Base-by-base conservation (phyloP, 2,888 invertebrate species). In the Tipula lateralis region DNA sequence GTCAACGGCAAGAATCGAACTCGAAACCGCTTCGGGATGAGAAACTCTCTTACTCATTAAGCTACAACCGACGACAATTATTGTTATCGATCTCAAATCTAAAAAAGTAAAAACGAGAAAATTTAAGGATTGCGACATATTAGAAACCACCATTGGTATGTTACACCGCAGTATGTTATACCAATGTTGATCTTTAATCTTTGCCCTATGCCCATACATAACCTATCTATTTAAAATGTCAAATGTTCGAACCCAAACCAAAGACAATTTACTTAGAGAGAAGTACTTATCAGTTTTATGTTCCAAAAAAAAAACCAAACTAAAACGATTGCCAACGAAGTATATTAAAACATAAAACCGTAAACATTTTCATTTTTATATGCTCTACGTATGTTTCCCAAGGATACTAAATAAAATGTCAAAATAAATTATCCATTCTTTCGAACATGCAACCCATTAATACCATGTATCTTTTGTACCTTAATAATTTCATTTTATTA, bases 331-430 rank as follows among this genome's bases (percentile, higher is more conserved):
- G 24, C 66, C 66, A 66, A 66, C 66, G 24, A 66, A 66, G 66
- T 66, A 66, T n/a, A n/a, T 66, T 66, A 66, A 66, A 66, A 66
- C 66, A 66, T 66, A 66, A 66, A 66, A 66, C 7, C 66, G 24
- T 66, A 66, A 66, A 66, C 66, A 24, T 66, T 66, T 66, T 66
- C 24, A 66, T n/a, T 66, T 66, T 66, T 50, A 50, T 50, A 50
- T 66, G 24, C 24, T 66, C 66, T 66, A 12, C 24, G 66, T 66
- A 12, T 66, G 66, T 66, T 66, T 66, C 66, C 66, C 66, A 66
- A 66, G 66, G 66, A 66, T 66, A 66, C 66, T 66, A 66, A 66
- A 66, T 66, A 66, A 66, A 66, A 66, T 66, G 66, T 66, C 66
- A 66, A 66, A 66, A 66, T 66, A 66, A 66, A 66, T 66, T 66